phyloP scores from a whole-genome alignment of 2,113 vertebrate genomes.

The Vireo altiloquus region DNA sequence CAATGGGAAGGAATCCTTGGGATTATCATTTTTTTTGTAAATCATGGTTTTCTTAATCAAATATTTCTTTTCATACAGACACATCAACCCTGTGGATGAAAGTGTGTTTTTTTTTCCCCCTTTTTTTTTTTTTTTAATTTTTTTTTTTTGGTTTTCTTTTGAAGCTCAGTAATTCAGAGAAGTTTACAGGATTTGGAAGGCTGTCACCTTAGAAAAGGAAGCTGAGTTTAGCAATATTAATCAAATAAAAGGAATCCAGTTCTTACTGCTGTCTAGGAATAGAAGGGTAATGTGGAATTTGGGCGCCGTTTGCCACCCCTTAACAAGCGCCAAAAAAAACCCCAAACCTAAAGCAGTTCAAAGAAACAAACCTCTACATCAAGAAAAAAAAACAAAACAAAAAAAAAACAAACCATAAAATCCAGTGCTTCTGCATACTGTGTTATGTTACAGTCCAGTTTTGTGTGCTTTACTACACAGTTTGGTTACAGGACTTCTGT shows the following conservation, averaged over 20 bases:
- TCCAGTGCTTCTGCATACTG: conserved; percentile 79
- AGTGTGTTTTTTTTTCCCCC: background rate
- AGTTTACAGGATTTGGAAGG: conserved; percentile 64
- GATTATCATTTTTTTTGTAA: conserved; percentile 63
- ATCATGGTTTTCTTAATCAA: conserved; percentile 45
- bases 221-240: conserved; percentile 63
- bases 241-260: conserved; percentile 55
- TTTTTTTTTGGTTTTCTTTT: background rate
- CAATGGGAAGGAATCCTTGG: conserved; percentile 54
- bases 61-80: conserved; percentile 60
- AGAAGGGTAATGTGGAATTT: conserved; percentile 28
- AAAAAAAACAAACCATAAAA: conserved; percentile 33
- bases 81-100: conserved; percentile 69
- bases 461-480: conserved; percentile 92
- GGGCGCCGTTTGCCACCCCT: conserved; percentile 70
- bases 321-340: conserved; percentile 70
- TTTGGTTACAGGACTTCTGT: conserved; percentile 98
- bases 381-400: conserved; percentile 8
- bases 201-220: conserved; percentile 52
- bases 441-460: conserved; percentile 85
- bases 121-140: background rate
- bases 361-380: conserved; percentile 50
- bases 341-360: conserved; percentile 62
- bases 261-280: conserved; percentile 72
- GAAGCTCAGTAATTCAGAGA: conserved; percentile 58